A percentile compares a stretch with the other conserved stretches of the same genome.
These are phyloP conservation scores for Dryoscopus gambensis DNA, from an alignment of 2,113 vertebrate species.

Conservation along the genomic window DNA sequence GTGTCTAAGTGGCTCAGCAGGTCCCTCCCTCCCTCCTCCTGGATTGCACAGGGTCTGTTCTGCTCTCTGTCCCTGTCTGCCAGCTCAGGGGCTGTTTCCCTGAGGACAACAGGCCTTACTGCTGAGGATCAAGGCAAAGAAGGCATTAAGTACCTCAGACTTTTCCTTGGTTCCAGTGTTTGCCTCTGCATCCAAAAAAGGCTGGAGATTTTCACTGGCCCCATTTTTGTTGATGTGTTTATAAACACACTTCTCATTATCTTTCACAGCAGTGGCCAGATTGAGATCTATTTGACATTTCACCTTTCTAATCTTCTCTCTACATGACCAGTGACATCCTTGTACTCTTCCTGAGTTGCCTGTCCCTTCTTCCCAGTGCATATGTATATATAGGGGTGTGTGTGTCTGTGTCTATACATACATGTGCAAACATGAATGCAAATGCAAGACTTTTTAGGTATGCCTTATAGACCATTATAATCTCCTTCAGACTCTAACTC, in stretches of 20 bases:
- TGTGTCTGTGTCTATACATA: neutral
- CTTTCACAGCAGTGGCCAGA: neutral
- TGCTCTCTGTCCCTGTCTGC: neutral
- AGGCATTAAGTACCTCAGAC: neutral
- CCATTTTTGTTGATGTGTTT: neutral
- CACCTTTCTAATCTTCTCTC: neutral
- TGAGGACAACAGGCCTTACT: neutral
- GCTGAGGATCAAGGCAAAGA: neutral
- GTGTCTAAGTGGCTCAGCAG: neutral
- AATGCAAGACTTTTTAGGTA: neutral
- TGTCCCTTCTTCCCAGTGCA: neutral
- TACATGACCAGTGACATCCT: rapidly evolving
- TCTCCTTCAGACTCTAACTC: neutral
- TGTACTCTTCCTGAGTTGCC: neutral
- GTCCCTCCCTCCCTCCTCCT: neutral
- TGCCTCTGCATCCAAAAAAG: neutral
- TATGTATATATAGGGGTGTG: no score
- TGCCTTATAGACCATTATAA: neutral
- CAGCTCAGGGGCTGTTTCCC: neutral
- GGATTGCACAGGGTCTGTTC: neutral
- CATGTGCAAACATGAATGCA: neutral
- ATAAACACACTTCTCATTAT: neutral
- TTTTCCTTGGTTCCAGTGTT: neutral
- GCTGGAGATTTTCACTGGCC: neutral
- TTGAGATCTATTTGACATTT: neutral